phyloP scores from a whole-genome alignment of 2,797 vertebrate species.

The Arctocebus calabarensis region DNA sequence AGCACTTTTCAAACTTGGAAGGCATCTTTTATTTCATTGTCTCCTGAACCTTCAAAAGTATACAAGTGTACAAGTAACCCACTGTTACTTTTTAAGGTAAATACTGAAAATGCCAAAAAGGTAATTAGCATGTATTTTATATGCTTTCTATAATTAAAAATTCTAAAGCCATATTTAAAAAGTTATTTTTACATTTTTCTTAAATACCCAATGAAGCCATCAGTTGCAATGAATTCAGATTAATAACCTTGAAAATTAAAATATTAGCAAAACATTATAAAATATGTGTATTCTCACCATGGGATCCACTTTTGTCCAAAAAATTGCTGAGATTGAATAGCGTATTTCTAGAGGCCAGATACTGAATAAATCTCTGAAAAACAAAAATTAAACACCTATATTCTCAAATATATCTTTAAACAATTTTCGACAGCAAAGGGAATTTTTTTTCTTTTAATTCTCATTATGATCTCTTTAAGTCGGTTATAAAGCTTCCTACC shows the following conservation, averaged over 20 bases:
- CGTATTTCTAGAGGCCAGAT: constrained; percentile 99
- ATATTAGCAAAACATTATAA: constrained; percentile 23
- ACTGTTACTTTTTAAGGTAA: constrained; percentile 27
- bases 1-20: not conserved
- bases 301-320: constrained; percentile 99
- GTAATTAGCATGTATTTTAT: constrained; percentile 28
- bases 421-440: not conserved
- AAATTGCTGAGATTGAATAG: constrained; percentile 99
- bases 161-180: constrained; percentile 25
- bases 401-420: constrained; percentile 29
- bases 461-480: not conserved
- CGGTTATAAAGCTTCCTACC: not conserved
- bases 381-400: constrained; percentile 64
- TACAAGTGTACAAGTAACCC: not conserved
- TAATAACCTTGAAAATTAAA: not conserved
- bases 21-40: constrained; percentile 8
- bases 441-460: not conserved
- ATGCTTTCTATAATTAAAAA: constrained; percentile 14
- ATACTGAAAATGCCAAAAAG: constrained; percentile 37
- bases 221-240: not conserved
- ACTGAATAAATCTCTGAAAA: constrained; percentile 99
- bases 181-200: not conserved
- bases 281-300: constrained; percentile 90
- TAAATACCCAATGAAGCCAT: not conserved
- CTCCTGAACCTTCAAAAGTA: not conserved